phyloP scores from a whole-genome alignment of 2,113 vertebrate species.

The Tinamus guttatus region DNA sequence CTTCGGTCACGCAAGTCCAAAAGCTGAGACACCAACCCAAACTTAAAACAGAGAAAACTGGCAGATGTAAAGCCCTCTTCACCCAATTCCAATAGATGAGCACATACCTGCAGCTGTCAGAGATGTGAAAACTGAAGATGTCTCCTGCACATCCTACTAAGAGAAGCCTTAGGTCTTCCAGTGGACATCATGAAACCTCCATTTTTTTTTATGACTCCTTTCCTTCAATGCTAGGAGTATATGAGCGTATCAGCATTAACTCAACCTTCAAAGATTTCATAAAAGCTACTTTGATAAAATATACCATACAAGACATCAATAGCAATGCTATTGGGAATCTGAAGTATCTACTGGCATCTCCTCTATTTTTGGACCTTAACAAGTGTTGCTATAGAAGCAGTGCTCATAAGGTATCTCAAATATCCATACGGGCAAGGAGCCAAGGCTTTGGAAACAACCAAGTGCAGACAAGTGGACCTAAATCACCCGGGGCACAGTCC shows the following conservation, averaged over 20 bases:
- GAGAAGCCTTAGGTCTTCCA: not conserved
- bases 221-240: not conserved
- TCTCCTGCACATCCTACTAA: not conserved
- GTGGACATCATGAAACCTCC: not conserved
- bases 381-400: fast-evolving
- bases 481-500: fast-evolving
- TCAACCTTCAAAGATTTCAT: not conserved
- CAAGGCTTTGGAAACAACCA: not conserved
- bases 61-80: not conserved
- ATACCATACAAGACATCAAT: not conserved
- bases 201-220: not conserved
- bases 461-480: not conserved
- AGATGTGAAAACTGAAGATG: not conserved
- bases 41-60: not conserved
- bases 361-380: fast-evolving
- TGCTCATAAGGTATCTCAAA: not conserved
- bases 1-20: not conserved
- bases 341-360: not conserved
- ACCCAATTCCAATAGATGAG: not conserved
- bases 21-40: not conserved
- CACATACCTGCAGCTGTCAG: not conserved
- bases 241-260: not conserved
- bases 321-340: not conserved
- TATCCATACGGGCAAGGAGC: not conserved
- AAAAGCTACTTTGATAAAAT: not conserved